Conservation (phyloP, 2,797 vertebrate genomes). For the Enteromius viviparus region DNA sequence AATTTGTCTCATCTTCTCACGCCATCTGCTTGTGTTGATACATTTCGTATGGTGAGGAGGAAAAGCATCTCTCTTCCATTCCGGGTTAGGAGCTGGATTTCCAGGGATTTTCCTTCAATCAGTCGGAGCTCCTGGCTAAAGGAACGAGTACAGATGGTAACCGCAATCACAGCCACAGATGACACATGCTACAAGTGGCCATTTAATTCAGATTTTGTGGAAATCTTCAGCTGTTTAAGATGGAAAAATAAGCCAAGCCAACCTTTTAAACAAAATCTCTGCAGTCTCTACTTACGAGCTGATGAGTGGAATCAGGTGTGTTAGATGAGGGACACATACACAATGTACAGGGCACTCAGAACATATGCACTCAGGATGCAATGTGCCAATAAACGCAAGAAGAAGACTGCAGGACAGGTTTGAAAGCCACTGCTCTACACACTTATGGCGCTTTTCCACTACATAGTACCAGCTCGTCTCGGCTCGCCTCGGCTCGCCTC, state of each 20-base stretch:
- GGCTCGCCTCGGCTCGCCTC: no score
- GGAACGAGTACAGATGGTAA: conserved; percentile 59
- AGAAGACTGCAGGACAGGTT: no score
- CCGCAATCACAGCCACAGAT: conserved; percentile 52
- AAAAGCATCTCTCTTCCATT: conserved; percentile 55
- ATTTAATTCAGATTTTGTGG: conserved; percentile 48
- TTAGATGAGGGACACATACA: no score
- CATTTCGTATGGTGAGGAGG: conserved; percentile 55
- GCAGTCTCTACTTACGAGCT: no score
- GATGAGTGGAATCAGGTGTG: no score
- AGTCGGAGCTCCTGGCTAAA: conserved; percentile 57
- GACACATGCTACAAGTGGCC: conserved; percentile 41
- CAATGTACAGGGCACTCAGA: no score
- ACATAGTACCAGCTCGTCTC: no score
- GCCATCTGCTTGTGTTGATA: conserved; percentile 71
- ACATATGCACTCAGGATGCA: no score
- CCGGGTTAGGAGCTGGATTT: conserved; percentile 63
- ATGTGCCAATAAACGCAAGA: no score
- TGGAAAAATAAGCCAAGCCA: neutral
- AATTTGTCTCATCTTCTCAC: conserved; percentile 52
- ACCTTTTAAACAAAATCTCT: neutral
- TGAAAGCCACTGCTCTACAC: no score
- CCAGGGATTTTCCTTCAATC: conserved; percentile 62
- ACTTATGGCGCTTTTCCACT: no score
- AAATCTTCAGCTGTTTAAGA: neutral